Conservation (phyloP, 2,797 vertebrate species). For the Galagoides demidoff region DNA sequence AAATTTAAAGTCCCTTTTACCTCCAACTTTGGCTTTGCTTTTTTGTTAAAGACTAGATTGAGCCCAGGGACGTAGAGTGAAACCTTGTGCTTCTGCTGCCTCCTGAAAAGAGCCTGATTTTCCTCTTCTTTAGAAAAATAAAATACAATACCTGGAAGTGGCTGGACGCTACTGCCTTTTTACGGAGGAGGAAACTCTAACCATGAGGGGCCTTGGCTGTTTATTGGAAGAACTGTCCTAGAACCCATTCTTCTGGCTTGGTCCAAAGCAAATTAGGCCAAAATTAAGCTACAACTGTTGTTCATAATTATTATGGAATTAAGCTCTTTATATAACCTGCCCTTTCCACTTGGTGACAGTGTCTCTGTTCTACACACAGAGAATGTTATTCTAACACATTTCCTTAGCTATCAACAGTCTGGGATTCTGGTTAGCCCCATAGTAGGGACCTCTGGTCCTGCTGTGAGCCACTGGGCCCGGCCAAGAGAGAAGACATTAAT, state of each 20-base stretch:
- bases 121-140: slow-evolving; percentile 18
- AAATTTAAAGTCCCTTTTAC: neutral
- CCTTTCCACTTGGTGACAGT: neutral
- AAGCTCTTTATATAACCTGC: neutral
- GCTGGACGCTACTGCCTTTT: neutral
- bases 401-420: neutral
- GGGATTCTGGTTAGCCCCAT: neutral
- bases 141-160: neutral
- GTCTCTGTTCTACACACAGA: neutral
- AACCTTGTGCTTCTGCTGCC: neutral
- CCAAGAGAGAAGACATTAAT: neutral
- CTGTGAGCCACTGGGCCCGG: neutral
- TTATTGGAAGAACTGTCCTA: neutral
- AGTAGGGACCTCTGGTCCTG: neutral
- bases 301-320: slow-evolving; percentile 5
- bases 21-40: neutral
- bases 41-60: neutral
- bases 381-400: neutral
- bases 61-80: neutral
- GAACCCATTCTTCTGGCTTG: neutral
- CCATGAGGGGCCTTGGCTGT: neutral
- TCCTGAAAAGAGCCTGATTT: neutral
- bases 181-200: neutral
- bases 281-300: neutral
- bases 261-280: neutral